Evolutionary conservation across 2,113 vertebrate species (phyloP).

Genomic region (Mormyrus lacerda): DNA sequence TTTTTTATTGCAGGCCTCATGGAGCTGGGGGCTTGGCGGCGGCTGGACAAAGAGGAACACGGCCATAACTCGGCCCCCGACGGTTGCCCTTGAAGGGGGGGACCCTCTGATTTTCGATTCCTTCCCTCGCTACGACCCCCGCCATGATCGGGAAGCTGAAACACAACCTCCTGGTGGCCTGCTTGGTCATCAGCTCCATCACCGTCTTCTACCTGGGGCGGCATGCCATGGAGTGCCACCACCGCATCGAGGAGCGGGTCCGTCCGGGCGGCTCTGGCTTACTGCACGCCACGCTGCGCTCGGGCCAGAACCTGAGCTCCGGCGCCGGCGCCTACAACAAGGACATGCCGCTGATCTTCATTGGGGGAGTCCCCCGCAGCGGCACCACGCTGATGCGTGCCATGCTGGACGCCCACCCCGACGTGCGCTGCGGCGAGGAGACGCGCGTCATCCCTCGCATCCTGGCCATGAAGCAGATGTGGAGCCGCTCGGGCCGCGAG

Average conservation of each 20-base stretch:
- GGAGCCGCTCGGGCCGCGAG: slow-evolving; percentile 90
- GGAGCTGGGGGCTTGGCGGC: slow-evolving; percentile 53
- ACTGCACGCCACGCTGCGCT: slow-evolving; percentile 53
- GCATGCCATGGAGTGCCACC: slow-evolving; percentile 94
- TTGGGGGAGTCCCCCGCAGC: slow-evolving; percentile 88
- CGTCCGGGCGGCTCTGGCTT: slow-evolving; percentile 52
- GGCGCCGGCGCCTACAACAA: slow-evolving; percentile 78
- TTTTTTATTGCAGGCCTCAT: slow-evolving; percentile 51
- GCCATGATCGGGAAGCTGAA: slow-evolving; percentile 91
- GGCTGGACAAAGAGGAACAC: slow-evolving; percentile 50
- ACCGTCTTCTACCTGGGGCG: slow-evolving; percentile 91
- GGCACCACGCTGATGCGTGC: slow-evolving; percentile 94
- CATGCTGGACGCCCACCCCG: slow-evolving; percentile 92
- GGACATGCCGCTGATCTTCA: slow-evolving; percentile 94
- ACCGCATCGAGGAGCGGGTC: slow-evolving; percentile 75
- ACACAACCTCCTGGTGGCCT: slow-evolving; percentile 88
- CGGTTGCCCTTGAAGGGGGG: slow-evolving; percentile 51
- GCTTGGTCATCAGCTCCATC: slow-evolving; percentile 85
- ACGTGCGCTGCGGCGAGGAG: slow-evolving; percentile 88
- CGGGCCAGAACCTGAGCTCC: slow-evolving; percentile 52
- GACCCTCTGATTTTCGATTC: slow-evolving; percentile 7
- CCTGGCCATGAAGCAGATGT: slow-evolving; percentile 95
- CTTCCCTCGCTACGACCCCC: slow-evolving; percentile 28
- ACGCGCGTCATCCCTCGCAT: slow-evolving; percentile 91
- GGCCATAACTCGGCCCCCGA: slow-evolving; percentile 38